Evolutionary conservation across 2,113 vertebrate species (phyloP).

Genomic region (Lepus americanus): DNA sequence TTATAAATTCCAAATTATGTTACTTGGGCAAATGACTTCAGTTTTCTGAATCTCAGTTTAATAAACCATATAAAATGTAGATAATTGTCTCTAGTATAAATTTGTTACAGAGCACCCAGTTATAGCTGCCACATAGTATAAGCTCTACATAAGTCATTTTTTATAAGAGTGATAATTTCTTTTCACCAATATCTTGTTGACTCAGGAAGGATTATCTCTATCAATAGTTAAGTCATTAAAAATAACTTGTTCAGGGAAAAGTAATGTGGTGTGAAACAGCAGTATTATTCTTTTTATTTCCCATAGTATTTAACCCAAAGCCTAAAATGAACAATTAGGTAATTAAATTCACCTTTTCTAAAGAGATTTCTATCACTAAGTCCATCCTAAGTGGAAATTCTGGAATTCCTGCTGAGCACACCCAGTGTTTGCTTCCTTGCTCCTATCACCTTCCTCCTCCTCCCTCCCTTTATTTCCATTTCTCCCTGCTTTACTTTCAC

Average conservation of each 20-base stretch:
- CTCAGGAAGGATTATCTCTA: neutral
- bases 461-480: neutral
- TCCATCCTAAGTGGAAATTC: neutral
- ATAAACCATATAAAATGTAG: neutral
- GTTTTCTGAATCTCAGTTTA: neutral
- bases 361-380: neutral
- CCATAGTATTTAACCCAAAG: neutral
- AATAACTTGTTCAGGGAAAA: neutral
- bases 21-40: neutral
- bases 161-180: neutral
- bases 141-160: neutral
- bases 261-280: neutral
- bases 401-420: rapidly evolving
- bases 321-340: neutral
- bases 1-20: neutral
- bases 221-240: neutral
- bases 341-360: neutral
- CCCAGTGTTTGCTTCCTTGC: rapidly evolving
- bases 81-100: neutral
- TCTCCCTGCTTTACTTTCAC: neutral
- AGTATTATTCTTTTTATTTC: neutral
- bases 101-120: neutral
- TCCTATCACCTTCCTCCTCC: too few relatives aligned
- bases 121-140: neutral
- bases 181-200: neutral